Percentiles rank a stretch among this genome's conserved stretches.
phyloP scores from a whole-genome alignment of 2,113 vertebrate genomes.

The Eretmodus cyanostictus region DNA sequence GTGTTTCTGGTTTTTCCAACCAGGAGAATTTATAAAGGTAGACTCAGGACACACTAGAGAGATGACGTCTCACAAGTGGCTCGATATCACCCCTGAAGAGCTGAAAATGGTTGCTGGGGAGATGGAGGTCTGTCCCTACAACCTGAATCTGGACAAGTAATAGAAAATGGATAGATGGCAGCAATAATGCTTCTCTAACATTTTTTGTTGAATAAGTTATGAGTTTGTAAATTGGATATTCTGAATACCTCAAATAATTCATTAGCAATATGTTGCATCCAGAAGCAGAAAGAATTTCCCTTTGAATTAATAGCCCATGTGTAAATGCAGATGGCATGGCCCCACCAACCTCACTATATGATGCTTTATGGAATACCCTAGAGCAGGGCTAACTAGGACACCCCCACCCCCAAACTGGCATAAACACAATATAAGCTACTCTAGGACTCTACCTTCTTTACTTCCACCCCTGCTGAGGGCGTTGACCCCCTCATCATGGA shows the following conservation, averaged over 20 bases:
- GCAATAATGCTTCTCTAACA: not conserved
- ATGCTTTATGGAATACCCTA: slow-evolving; percentile 1
- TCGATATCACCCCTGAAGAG: not conserved
- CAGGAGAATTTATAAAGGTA: not conserved
- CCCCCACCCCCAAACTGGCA: slow-evolving; percentile 17
- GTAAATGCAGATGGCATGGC: slow-evolving; percentile 17
- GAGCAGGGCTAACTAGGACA: slow-evolving; percentile 15
- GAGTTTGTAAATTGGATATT: not conserved
- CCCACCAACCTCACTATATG: not conserved
- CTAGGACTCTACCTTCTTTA: slow-evolving; percentile 18
- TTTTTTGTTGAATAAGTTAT: not conserved
- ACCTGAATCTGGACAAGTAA: not conserved
- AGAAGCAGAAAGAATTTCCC: not conserved
- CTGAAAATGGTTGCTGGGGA: not conserved
- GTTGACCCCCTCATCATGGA: slow-evolving; percentile 24
- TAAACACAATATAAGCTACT: slow-evolving; percentile 14
- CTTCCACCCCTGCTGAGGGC: slow-evolving; percentile 8
- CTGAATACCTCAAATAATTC: not conserved
- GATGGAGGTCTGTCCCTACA: not conserved
- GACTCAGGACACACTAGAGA: not conserved
- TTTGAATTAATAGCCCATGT: slow-evolving; percentile 6
- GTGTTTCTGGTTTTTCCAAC: not conserved
- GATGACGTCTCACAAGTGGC: not conserved
- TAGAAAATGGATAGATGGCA: not conserved
- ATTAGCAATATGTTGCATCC: not conserved